A percentile compares a stretch with the other conserved stretches of the same genome.
phyloP scores from a whole-genome alignment of 2,888 invertebrate species.

The Agrochola lota region DNA sequence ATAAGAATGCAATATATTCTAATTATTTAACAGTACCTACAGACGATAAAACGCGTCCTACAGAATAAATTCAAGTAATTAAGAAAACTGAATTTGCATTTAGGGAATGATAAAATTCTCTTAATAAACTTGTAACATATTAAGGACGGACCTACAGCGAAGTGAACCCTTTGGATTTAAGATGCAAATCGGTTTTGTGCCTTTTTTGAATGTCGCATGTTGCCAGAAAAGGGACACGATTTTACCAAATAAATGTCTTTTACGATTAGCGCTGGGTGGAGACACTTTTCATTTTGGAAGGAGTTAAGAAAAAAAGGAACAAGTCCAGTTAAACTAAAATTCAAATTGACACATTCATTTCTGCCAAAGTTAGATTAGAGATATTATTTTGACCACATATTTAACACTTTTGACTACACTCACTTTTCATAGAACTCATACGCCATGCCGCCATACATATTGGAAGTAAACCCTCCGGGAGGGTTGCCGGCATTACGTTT shows the following conservation, averaged over 20 bases:
- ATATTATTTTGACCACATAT: conserved; percentile 29
- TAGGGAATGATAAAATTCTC: conserved; percentile 41
- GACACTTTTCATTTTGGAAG: conserved; percentile 19
- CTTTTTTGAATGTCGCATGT: conserved; percentile 20
- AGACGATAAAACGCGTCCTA: conserved; percentile 33
- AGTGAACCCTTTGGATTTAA: conserved; percentile 20
- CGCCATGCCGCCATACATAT: no score
- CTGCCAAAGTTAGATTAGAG: conserved; percentile 4
- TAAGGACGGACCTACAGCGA: conserved; percentile 54
- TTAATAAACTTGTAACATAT: conserved; percentile 52
- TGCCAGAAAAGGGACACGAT: conserved; percentile 17
- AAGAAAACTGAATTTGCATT: conserved; percentile 50
- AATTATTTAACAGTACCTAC: conserved; percentile 39
- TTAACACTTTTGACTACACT: no score
- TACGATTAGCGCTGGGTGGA: conserved; percentile 4
- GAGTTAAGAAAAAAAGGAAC: not conserved
- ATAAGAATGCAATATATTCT: conserved; percentile 31
- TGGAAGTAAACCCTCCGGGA: no score
- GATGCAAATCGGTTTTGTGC: not conserved
- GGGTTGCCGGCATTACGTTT: no score
- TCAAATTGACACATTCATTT: conserved; percentile 24
- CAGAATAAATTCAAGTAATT: conserved; percentile 47
- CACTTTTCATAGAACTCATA: no score
- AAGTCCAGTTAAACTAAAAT: not conserved
- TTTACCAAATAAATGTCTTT: conserved; percentile 27